phyloP scores from a whole-genome alignment of 2,888 invertebrate species.

The Scaptomyza reducta region DNA sequence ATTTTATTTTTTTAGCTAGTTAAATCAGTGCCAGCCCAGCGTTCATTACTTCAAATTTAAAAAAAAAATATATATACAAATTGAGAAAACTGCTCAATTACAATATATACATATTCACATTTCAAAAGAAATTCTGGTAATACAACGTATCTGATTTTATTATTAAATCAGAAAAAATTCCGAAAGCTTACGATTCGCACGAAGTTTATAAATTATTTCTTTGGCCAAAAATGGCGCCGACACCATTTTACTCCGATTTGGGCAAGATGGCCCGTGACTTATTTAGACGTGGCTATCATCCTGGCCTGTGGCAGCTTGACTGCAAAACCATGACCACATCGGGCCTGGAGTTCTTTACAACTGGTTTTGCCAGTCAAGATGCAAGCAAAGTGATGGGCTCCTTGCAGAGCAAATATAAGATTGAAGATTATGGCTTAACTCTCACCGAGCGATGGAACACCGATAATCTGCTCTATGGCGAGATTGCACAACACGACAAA shows the following conservation, averaged over 20 bases:
- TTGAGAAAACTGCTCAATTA: conserved; percentile 8
- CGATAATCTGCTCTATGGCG: conserved; percentile 95
- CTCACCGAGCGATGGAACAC: conserved; percentile 99
- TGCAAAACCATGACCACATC: conserved; percentile 95
- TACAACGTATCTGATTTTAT: conserved; percentile 32
- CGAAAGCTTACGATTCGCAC: conserved; percentile 38
- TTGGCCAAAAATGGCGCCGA: conserved; percentile 91
- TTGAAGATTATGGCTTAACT: conserved; percentile 93
- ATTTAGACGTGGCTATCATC: conserved; percentile 97
- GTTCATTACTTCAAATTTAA: conserved; percentile 30
- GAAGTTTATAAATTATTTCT: conserved; percentile 46
- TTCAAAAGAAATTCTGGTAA: conserved; percentile 56
- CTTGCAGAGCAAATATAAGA: conserved; percentile 95
- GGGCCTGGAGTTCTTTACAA: conserved; percentile 96
- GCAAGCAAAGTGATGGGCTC: conserved; percentile 94
- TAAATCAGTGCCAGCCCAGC: conserved; percentile 22
- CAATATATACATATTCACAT: conserved; percentile 17
- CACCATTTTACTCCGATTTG: conserved; percentile 96
- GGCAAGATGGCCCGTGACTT: conserved; percentile 97
- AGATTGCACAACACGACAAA: conserved; percentile 94
- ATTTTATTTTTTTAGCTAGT: not conserved
- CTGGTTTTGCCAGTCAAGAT: conserved; percentile 94
- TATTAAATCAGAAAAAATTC: conserved; percentile 35
- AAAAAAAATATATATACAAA: conserved; percentile 1
- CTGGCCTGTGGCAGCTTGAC: conserved; percentile 96